Base-by-base conservation (phyloP, 2,797 vertebrate species). In the Sebastes trivittatus region DNA sequence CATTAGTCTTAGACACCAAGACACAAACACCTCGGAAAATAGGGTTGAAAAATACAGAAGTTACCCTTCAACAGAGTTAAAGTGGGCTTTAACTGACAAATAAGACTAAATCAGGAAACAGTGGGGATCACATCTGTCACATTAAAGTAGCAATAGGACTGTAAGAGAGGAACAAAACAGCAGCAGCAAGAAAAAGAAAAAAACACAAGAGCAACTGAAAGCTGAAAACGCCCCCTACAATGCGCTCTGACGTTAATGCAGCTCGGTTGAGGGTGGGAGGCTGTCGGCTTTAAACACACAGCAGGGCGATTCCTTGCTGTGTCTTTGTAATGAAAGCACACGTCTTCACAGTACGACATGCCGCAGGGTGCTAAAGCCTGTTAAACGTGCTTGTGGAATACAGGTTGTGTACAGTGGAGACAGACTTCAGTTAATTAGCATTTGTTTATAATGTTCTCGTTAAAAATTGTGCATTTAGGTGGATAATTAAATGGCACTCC, bases 301-400 rank as follows among this genome's bases (percentile, higher is more conserved):
- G 65, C 65, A 32, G 62, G 69, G 38, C 18, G 23, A 52, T 27
- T 77, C 75, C 59, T 82, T 46, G 74, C 80, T 72, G 69, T 72
- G 72, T 74, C 49, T 76, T 64, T 72, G 29, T 84, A 85, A 82
- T 84, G 61, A 87, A 84, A 71, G 67, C 56, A 76, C 11, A 54
- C 55, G 66, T 55, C 34, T 61, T 83, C 61, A 11, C 63, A 68
- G 74, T 59, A 25, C 60, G 68, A 73, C 59, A 22, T 55, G 29
- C 22, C 34, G 66, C 22, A 27, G 25, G 61, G 18, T 72, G 46
- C 60, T 73, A 36, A 61, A 74, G 23, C 2, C 2, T 55, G 20
- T 11, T 34, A 11, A 20, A 14, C 72, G 34, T 56, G 32, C 7
- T 22, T 23, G 54, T 27, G 52, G 14, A 32, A 20, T 42, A 23